Base-by-base conservation (phyloP, 2,113 vertebrate genomes). In the Andinoacara biseriatus region DNA sequence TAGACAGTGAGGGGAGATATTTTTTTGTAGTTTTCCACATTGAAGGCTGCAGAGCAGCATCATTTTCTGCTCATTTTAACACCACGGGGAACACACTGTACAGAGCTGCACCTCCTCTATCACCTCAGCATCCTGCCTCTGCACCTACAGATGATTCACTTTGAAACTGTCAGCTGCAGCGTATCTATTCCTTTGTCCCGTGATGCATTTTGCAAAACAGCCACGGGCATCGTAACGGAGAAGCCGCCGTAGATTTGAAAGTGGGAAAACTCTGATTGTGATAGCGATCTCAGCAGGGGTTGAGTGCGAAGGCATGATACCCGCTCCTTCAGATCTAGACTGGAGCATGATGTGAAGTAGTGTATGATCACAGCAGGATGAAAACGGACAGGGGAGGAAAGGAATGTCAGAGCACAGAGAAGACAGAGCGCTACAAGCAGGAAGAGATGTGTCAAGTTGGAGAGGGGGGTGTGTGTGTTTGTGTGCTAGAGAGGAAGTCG, bases 81-180 rank as follows among this genome's bases (percentile, higher is more conserved):
- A 86, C 83, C 24, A 62, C 60, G 26, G 74, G 82, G 72, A 88
- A 78, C 77, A 85, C 10, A 56, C n/a, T 72, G 84, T 90, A 83
- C 82, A 52, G 62, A 74, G 77, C 74, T 65, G 83, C 88, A 81
- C 80, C 78, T 84, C 72, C 78, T 79, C 61, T 61, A 72, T 91
- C 93, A 90, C 87, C 80, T 90, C 82, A 74, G 63, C 65, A 80
- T 84, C 84, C 88, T 80, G 84, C 84, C 74, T 89, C 87, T 86
- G 83, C 89, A 85, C 78, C 81, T 86, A 63, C 76, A 74, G 24
- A 90, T 85, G 84, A 91, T 82, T 93, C 90, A 90, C 74, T 49
- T 40, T 57, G 63, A 81, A 59, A 24, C 7, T 52, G 13, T 65
- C 11, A 10, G 59, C 57, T 63, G 72, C 76, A 38, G 43, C 60